Percentiles rank a stretch among this genome's conserved stretches.
Evolutionary conservation across 2,113 vertebrate genomes (phyloP).

Genomic region (Hippocampus barbouri): DNA sequence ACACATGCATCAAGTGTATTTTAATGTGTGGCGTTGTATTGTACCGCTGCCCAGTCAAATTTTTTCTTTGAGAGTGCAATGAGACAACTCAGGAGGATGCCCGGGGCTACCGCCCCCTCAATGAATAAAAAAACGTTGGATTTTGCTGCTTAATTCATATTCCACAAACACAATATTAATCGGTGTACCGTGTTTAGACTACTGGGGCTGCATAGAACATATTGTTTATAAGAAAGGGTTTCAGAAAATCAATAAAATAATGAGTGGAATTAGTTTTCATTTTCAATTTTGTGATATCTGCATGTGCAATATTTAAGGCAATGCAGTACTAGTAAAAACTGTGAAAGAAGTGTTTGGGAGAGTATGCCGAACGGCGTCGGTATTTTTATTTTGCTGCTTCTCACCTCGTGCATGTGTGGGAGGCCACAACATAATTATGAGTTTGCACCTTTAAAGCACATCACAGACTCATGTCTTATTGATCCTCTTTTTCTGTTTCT

Average conservation of each 20-base stretch:
- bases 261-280: background rate
- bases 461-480: constrained; percentile 10
- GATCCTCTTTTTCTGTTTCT: constrained; percentile 21
- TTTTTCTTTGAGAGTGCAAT: too few species aligned
- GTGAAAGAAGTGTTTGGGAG: constrained; percentile 35
- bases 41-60: too few species aligned
- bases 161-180: too few species aligned
- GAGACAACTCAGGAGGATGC: too few species aligned
- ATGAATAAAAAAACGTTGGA: too few species aligned
- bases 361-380: constrained; percentile 27
- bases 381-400: constrained; percentile 24
- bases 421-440: constrained; percentile 29
- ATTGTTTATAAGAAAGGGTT: background rate
- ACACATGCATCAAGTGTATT: too few species aligned
- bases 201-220: too few species aligned
- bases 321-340: constrained; percentile 12
- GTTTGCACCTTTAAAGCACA: constrained; percentile 5
- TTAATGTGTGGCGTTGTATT: too few species aligned
- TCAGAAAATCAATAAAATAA: background rate
- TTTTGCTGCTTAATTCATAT: too few species aligned
- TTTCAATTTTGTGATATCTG: background rate
- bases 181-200: too few species aligned
- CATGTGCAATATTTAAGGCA: constrained; percentile 8
- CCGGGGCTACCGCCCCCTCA: too few species aligned
- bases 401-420: constrained; percentile 17